Evolutionary conservation across 2,797 vertebrate genomes (phyloP).

Genomic region (Setipinna tenuifilis): DNA sequence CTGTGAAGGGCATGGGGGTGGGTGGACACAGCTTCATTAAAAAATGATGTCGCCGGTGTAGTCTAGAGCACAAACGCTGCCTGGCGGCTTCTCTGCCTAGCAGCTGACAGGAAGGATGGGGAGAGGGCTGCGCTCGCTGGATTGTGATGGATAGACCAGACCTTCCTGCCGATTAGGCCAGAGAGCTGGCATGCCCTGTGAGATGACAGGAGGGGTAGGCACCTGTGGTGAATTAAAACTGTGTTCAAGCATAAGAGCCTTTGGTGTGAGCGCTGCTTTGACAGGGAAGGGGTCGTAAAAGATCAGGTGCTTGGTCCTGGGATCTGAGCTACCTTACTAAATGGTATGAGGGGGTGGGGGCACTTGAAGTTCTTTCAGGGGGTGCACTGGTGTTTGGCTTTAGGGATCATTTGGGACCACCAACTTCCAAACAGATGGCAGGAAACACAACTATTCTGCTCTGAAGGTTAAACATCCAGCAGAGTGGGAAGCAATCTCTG

Average conservation of each 20-base stretch:
- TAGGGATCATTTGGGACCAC: conserved; percentile 14
- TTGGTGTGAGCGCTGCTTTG: neutral
- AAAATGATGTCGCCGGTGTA: neutral
- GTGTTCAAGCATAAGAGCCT: neutral
- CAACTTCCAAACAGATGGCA: neutral
- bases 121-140: neutral
- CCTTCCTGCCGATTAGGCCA: neutral
- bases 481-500: neutral
- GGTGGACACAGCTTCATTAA: neutral
- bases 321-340: neutral
- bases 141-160: neutral
- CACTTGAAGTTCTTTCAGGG: neutral
- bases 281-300: neutral
- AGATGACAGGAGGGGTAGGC: neutral
- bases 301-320: neutral
- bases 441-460: neutral
- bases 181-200: neutral
- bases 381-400: neutral
- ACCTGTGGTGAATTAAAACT: neutral
- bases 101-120: neutral
- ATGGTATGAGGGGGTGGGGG: neutral
- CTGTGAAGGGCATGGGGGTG: neutral
- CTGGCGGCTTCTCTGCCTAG: neutral
- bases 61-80: neutral
- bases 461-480: neutral